Base-by-base conservation (phyloP, 1,140 invertebrate genomes). In the Drosophila oshimai region DNA sequence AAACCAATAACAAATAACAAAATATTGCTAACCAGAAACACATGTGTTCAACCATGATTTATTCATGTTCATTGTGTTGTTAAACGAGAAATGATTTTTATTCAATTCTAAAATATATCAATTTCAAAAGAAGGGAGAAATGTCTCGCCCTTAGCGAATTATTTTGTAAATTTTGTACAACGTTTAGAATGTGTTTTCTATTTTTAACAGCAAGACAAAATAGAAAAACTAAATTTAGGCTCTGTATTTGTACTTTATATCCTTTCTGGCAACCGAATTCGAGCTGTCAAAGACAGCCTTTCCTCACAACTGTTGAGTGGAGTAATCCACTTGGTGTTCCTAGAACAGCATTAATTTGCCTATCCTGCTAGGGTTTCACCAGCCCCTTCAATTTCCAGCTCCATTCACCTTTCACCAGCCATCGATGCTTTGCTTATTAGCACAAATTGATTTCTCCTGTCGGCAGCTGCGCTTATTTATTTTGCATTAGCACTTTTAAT, bases 401-500 rank as follows among this genome's bases (percentile, higher is more conserved):
- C 31, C 10, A 55, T 20, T 58, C 49, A 31, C 15, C 45, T 18
- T 31, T 12, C 12, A 12, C 12, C 47, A 17, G 13, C 33, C 39
- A 34, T 71, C 31, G 22, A 71, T 71, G 51, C 58, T 62, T 34
- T 62, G 75, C 65, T 79, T 84, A 86, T 76, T 86, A 84, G 71
- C 80, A 37, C 80, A 87, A 86, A 87, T 86, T 87, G 80, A 86
- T 86, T 86, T 79, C 78, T 51, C 72, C 75, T 76, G 80, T 79
- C 80, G 33, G 18, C 34, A 55, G 50, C 55, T 36, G 18, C 29
- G 58, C 75, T 80, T 86, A 87, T 86, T 86, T 87, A 86, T 84
- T 86, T 87, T 80, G 80, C 80, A 86, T 86, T 86, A 86, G 80
- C 80, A 86, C 80, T 86, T 86, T 84, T 86, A 86, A 86, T 86